phyloP scores from a whole-genome alignment of 2,888 invertebrate genomes.

The Dryomyza anilis region DNA sequence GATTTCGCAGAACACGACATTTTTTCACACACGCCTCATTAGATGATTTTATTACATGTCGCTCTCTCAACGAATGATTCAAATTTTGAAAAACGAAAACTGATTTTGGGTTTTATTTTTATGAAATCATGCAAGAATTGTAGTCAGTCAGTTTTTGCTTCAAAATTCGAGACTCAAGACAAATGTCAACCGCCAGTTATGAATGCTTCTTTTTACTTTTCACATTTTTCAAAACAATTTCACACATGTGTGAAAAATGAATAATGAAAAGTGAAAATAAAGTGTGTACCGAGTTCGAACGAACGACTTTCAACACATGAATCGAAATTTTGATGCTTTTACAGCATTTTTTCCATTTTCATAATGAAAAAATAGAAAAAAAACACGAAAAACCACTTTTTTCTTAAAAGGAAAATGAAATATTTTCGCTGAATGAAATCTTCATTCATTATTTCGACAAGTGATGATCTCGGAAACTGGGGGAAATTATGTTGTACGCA shows the following conservation, averaged over 20 bases:
- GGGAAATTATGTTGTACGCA: no score
- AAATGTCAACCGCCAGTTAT: conserved; percentile 15
- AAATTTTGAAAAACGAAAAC: not conserved
- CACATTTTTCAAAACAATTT: conserved; percentile 1
- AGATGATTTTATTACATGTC: conserved; percentile 17
- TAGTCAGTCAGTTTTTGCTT: no score
- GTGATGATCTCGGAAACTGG: no score
- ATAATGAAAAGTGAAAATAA: not conserved
- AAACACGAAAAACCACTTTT: no score
- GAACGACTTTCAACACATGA: conserved; percentile 5
- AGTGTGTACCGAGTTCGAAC: not conserved
- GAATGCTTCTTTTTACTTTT: conserved; percentile 2
- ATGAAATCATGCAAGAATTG: conserved; percentile 6
- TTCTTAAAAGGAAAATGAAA: no score
- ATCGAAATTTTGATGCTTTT: not conserved
- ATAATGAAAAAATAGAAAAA: not conserved
- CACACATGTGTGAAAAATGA: conserved; percentile 1
- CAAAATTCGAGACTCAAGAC: no score
- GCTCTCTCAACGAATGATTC: not conserved
- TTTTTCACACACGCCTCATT: conserved; percentile 24
- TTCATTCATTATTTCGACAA: no score
- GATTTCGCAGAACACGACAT: conserved; percentile 14
- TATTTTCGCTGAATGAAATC: no score
- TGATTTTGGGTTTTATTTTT: not conserved
- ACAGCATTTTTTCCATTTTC: no score